Base-by-base conservation (phyloP, 2,888 invertebrate species). In the Agonum fuliginosum region DNA sequence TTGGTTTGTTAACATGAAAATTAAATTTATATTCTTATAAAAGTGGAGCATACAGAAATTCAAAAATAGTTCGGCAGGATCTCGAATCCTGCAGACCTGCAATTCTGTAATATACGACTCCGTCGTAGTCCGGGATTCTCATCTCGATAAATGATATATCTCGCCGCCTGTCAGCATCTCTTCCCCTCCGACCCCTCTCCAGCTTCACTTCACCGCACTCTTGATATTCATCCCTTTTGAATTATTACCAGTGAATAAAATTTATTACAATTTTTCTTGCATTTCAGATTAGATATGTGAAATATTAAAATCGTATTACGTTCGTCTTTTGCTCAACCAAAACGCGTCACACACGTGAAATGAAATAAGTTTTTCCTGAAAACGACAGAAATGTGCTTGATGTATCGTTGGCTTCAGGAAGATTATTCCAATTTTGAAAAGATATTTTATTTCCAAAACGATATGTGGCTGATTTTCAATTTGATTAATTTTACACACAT, bases 81-180 rank as follows among this genome's bases (percentile, higher is more conserved):
- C n/a, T n/a, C 10, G 10, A 37, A 37, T 37, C 37, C 12, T 6
- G 37, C 37, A 37, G 12, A 37, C 37, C 37, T 37, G 54, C 54
- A 20, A 54, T 54, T 54, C 24, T 22, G 20, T 48, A 48, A 54
- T 54, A 54, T 54, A 54, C 54, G 54, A 24, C 4, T 20, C 6
- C 22, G 54, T 62, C 1, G 5, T 17, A 24, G 27, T 58, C n/a
- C 58, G 24, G 24, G 73, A 73, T 58, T 73, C 58, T 30, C 81
- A 84, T 84, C 84, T 83, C 85, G 84, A 85, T 85, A 85, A 85
- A 85, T 86, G 86, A 85, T 85, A 85, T 85, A 86, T 86, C 84
- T 71, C 54, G 54, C 19, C 81, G 83, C 81, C 83, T 85, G 85
- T 85, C 85, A 85, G 84, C 84, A 83, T 82, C 80, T 82, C 83